phyloP scores from a whole-genome alignment of 2,113 vertebrate genomes.

The Oxygymnocypris stewartii region DNA sequence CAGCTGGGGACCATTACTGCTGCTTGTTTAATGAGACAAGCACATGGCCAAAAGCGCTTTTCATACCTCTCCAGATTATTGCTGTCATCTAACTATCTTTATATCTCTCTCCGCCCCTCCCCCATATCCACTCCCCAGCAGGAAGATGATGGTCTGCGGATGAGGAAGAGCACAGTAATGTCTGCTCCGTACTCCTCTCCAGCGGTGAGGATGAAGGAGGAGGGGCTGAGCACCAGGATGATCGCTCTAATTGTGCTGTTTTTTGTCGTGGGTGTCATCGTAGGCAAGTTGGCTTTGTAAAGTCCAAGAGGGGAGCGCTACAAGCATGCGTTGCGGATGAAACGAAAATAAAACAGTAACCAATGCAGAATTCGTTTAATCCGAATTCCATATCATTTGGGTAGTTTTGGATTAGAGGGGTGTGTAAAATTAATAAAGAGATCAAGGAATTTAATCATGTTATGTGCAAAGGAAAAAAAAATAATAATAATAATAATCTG shows the following conservation, averaged over 20 bases:
- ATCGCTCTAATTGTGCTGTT: constrained; percentile 89
- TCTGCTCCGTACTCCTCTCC: constrained; percentile 77
- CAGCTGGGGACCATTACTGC: constrained; percentile 19
- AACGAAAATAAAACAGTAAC: constrained; percentile 56
- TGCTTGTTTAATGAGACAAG: constrained; percentile 2
- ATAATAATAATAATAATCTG: constrained; percentile 65
- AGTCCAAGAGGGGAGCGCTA: constrained; percentile 59
- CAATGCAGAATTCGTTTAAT: constrained; percentile 71
- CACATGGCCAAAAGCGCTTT: neutral
- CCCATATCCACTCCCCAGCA: constrained; percentile 54
- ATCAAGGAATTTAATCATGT: constrained; percentile 70
- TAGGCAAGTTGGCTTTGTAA: constrained; percentile 97
- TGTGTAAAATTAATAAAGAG: constrained; percentile 72
- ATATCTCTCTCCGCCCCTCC: neutral
- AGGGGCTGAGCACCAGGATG: constrained; percentile 85
- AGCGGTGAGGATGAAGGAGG: constrained; percentile 80
- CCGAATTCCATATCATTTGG: constrained; percentile 81
- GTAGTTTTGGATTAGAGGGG: constrained; percentile 86
- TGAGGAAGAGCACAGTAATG: constrained; percentile 85
- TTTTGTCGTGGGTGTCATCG: constrained; percentile 92
- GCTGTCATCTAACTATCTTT: constrained; percentile 24
- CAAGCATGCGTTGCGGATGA: constrained; percentile 78
- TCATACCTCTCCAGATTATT: constrained; percentile 7
- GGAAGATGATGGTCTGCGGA: constrained; percentile 93
- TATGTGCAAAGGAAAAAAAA: constrained; percentile 68